Evolutionary conservation across 2,797 vertebrate genomes (phyloP).

Genomic region (Gymnopithys bicolor): DNA sequence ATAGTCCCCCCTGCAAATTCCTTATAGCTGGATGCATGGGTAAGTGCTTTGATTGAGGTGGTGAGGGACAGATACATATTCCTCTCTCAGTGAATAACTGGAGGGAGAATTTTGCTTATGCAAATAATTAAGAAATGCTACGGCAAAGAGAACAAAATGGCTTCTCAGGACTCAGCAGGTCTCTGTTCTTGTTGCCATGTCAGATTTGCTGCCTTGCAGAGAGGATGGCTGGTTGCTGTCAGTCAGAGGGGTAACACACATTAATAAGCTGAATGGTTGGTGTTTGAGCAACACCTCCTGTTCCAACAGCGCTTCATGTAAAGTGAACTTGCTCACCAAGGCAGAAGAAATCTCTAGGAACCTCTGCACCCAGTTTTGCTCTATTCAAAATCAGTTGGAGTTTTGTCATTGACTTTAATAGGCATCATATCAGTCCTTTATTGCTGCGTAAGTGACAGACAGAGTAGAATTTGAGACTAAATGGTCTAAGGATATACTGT

Average conservation of each 20-base stretch:
- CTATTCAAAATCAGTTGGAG: not conserved
- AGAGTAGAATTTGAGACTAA: conserved; percentile 4
- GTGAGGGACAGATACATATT: not conserved
- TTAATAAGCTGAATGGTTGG: conserved; percentile 2
- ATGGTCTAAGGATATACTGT: not conserved
- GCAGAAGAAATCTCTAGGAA: conserved; percentile 11
- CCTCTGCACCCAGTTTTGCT: not conserved
- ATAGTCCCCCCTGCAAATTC: not conserved
- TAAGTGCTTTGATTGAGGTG: not conserved
- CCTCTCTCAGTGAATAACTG: not conserved
- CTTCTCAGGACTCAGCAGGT: not conserved
- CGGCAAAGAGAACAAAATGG: not conserved
- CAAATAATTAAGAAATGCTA: conserved; percentile 34
- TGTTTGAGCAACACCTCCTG: not conserved
- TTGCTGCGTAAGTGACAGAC: not conserved
- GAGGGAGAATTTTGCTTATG: not conserved
- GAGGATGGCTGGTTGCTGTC: not conserved
- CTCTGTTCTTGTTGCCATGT: not conserved
- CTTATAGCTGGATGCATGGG: not conserved
- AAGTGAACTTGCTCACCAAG: conserved; percentile 1
- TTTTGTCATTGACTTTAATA: conserved; percentile 31
- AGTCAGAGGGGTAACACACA: not conserved
- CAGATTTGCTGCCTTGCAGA: not conserved
- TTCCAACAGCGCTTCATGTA: not conserved
- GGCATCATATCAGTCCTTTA: not conserved